phyloP scores from a whole-genome alignment of 1,140 invertebrate species.

The Melipona quadrifasciata region DNA sequence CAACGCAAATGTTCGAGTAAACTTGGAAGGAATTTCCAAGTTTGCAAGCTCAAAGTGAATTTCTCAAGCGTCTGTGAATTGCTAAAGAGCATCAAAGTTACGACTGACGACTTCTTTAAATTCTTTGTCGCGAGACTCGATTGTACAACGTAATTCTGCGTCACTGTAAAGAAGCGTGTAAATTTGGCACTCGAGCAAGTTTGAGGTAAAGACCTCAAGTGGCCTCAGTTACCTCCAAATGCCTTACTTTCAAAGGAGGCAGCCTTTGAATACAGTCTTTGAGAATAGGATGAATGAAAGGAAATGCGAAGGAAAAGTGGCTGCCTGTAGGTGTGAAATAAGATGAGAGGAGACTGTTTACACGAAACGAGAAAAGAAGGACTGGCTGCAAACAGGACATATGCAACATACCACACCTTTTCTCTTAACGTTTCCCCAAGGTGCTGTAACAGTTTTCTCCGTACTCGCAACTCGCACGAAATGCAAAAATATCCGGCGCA shows the following conservation, averaged over 20 bases:
- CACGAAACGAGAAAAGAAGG: constrained; percentile 24
- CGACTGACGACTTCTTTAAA: not conserved
- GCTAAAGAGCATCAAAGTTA: not conserved
- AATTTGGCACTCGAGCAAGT: too few species aligned
- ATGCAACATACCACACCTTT: not conserved
- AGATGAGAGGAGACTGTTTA: constrained; percentile 30
- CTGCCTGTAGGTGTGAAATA: constrained; percentile 26
- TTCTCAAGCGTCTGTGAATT: not conserved
- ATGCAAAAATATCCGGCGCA: not conserved
- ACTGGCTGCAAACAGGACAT: not conserved
- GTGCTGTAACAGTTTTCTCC: not conserved
- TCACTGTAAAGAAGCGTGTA: not conserved
- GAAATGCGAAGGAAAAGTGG: constrained; percentile 34
- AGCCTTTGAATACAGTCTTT: not conserved
- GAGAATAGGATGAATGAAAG: constrained; percentile 5
- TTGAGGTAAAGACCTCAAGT: not conserved
- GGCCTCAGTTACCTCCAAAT: not conserved
- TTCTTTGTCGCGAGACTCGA: not conserved
- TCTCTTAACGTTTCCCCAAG: not conserved
- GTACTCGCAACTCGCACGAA: not conserved
- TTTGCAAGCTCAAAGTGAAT: not conserved
- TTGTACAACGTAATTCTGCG: not conserved
- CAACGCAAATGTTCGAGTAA: too few species aligned
- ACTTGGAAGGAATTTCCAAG: not conserved
- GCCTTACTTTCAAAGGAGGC: not conserved